Base-by-base conservation (phyloP, 2,113 vertebrate species). In the Sula dactylatra region DNA sequence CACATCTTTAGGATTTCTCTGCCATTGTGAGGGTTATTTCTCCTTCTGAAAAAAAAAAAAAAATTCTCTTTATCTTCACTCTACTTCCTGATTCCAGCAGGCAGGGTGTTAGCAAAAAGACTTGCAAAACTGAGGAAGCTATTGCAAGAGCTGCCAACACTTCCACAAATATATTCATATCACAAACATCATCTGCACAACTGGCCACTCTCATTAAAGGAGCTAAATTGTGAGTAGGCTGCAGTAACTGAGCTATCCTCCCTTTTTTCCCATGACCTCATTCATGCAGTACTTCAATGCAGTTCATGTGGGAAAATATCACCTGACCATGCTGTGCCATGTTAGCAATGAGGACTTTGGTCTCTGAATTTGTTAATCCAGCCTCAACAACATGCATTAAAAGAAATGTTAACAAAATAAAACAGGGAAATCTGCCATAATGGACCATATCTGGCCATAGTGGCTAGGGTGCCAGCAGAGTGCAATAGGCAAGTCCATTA, bases 61-160 rank as follows among this genome's bases (percentile, higher is more conserved):
- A 14, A 20, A 15, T 10, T 34, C 29, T 84, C 17, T 49, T 45
- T 95, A 25, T 42, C 67, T 81, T 88, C n/a, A 55, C 5, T 62
- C 52, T 70, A 27, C 83, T 96, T 96, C 77, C 86, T 78, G 80
- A 93, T 96, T 93, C 88, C 64, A 82, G 80, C 67, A 95, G 42
- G 42, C 72, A 93, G 79, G n/a, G n/a, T 42, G 20, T 86, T 90
- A 78, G 66, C 59, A 76, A 81, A 86, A 96, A 66, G 78, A 32
- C 80, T 93, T 96, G 86, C 90, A 94, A 93, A 93, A 97, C 47
- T 5, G n/a, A 95, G 76, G 80, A 95, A 84, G 86, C 29, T 88
- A 56, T 86, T 86, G 80, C 80, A 72, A 95, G 88, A 93, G 32
- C 56, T 88, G 64, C 59, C 76, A 93, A 64, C 55, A 47, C 72